These are phyloP conservation scores for Calosoma granatense DNA, from an alignment of 1,140 invertebrate genomes.

Conservation along the genomic window DNA sequence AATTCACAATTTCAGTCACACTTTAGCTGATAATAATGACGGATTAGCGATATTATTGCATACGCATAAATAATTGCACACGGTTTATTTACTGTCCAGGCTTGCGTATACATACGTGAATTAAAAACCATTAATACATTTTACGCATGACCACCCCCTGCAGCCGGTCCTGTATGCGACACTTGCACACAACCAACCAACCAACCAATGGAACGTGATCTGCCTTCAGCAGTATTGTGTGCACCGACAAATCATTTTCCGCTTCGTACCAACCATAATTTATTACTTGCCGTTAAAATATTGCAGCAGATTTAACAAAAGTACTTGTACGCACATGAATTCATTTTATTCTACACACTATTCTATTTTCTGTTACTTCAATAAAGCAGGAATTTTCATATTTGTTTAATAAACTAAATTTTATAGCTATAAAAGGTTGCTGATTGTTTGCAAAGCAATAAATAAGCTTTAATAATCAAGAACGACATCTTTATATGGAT, in stretches of 20 bases:
- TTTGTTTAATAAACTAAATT: no score
- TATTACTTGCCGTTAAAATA: background rate
- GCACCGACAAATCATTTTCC: slow-evolving; percentile 1
- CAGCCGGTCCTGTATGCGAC: background rate
- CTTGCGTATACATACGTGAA: background rate
- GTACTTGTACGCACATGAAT: background rate
- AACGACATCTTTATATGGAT: no score
- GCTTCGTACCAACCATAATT: background rate
- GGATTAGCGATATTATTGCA: background rate
- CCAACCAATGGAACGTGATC: background rate
- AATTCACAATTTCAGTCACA: background rate
- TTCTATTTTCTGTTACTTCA: no score
- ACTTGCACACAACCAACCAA: background rate
- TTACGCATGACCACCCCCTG: background rate
- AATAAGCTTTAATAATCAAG: no score
- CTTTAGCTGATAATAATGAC: background rate
- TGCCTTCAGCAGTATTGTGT: background rate
- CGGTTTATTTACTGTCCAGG: background rate
- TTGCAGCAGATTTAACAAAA: background rate
- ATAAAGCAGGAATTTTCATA: no score
- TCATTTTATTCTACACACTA: no score
- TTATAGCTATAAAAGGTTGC: no score
- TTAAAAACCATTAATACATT: slow-evolving; percentile 1
- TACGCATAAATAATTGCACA: background rate
- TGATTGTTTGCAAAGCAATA: no score